Evolutionary conservation across 1,140 invertebrate species (phyloP).

Genomic region (Papilio glaucus): DNA sequence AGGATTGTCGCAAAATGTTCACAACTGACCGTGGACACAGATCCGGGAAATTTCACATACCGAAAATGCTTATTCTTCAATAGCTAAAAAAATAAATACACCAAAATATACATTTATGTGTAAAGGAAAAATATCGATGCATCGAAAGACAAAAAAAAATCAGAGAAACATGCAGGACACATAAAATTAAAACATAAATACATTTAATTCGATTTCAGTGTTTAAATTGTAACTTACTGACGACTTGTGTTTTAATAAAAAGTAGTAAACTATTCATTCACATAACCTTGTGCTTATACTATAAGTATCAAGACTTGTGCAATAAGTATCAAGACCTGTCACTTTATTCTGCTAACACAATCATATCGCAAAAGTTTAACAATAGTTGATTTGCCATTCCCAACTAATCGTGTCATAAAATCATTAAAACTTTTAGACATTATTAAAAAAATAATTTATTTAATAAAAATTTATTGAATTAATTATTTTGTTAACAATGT

Average conservation of each 20-base stretch:
- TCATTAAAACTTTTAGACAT: background rate
- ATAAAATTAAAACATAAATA: constrained; percentile 37
- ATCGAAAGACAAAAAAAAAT: constrained; percentile 44
- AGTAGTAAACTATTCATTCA: background rate
- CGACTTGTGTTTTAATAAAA: background rate
- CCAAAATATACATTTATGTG: constrained; percentile 74
- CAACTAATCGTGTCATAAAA: background rate
- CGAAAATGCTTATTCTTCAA: constrained; percentile 84
- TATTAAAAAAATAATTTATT: no score
- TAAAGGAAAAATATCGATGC: constrained; percentile 50
- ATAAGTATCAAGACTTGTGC: background rate
- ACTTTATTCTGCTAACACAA: background rate
- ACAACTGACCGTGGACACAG: constrained; percentile 80
- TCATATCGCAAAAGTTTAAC: background rate
- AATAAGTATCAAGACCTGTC: background rate
- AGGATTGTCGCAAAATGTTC: constrained; percentile 67
- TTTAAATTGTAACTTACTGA: background rate
- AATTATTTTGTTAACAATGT: no score
- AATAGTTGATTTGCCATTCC: background rate
- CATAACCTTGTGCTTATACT: background rate
- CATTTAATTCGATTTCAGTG: background rate
- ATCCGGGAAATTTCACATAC: constrained; percentile 83
- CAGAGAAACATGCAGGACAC: constrained; percentile 34
- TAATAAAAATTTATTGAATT: no score
- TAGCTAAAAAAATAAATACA: constrained; percentile 83